Conservation (phyloP, 2,113 vertebrate species). For the Lepidothrix coronata region DNA sequence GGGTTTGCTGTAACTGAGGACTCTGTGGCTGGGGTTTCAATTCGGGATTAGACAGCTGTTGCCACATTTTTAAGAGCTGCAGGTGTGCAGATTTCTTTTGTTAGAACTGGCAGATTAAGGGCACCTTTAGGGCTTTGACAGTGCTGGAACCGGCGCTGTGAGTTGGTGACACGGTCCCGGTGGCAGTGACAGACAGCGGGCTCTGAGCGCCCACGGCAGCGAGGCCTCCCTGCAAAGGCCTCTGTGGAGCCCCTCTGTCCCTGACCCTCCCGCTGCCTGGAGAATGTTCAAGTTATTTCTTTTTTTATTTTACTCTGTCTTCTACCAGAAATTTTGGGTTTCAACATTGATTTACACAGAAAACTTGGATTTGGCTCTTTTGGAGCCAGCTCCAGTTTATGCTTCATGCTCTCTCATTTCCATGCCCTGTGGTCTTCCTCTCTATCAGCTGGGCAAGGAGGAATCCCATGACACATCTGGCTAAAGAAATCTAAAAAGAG, state of each 20-base stretch:
- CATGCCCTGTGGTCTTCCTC: neutral
- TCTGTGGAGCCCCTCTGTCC: neutral
- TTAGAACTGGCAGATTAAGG: neutral
- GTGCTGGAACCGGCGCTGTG: neutral
- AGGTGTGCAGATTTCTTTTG: neutral
- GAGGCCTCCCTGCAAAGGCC: neutral
- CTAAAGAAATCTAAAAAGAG: neutral
- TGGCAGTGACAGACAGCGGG: neutral
- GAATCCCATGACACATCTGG: neutral
- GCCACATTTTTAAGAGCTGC: neutral
- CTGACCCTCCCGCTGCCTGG: neutral
- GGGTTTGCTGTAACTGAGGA: neutral
- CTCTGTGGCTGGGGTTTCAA: neutral
- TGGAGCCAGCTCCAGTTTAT: neutral
- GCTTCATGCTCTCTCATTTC: neutral
- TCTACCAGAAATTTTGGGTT: neutral
- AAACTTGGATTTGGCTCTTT: neutral
- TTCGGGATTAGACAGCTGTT: neutral
- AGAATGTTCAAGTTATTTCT: neutral
- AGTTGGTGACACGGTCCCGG: neutral
- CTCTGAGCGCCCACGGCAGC: neutral
- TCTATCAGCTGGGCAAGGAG: neutral
- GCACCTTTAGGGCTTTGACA: neutral
- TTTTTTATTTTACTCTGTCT: neutral
- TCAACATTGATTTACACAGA: neutral